These are phyloP conservation scores for Lycophotia porphyrea DNA, from an alignment of 2,888 invertebrate genomes.

Conservation along the genomic window DNA sequence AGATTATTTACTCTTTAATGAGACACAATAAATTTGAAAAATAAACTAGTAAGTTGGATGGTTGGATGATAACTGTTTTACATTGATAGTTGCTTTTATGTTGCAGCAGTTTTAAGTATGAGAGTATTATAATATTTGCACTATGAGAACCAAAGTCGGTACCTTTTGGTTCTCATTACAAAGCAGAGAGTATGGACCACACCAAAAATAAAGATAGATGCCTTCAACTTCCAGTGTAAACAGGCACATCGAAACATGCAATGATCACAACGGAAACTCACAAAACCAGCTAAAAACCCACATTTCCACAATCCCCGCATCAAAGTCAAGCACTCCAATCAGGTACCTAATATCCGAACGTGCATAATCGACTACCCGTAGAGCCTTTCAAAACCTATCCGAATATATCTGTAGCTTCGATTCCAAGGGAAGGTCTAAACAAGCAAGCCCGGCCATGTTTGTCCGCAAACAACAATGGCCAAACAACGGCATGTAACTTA, in stretches of 20 bases:
- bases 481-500: no score
- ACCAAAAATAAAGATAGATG: background rate
- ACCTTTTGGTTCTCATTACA: no score
- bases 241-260: background rate
- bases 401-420: slow-evolving; percentile 59
- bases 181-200: background rate
- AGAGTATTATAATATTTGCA: no score
- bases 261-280: background rate
- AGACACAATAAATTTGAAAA: background rate
- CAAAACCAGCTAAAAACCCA: background rate
- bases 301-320: background rate
- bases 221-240: background rate
- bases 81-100: no score
- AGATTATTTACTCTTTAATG: background rate
- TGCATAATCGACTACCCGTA: slow-evolving; percentile 36
- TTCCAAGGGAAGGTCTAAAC: slow-evolving; percentile 65
- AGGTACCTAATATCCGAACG: slow-evolving; percentile 21
- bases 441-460: slow-evolving; percentile 68
- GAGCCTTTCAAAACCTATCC: slow-evolving; percentile 35
- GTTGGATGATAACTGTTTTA: no score
- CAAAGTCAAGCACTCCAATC: slow-evolving; percentile 19
- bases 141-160: no score
- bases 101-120: no score
- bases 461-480: slow-evolving; percentile 68
- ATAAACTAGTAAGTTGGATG: background rate